Evolutionary conservation across 2,113 vertebrate genomes (phyloP).

Genomic region (Cephalopholis sonnerati): DNA sequence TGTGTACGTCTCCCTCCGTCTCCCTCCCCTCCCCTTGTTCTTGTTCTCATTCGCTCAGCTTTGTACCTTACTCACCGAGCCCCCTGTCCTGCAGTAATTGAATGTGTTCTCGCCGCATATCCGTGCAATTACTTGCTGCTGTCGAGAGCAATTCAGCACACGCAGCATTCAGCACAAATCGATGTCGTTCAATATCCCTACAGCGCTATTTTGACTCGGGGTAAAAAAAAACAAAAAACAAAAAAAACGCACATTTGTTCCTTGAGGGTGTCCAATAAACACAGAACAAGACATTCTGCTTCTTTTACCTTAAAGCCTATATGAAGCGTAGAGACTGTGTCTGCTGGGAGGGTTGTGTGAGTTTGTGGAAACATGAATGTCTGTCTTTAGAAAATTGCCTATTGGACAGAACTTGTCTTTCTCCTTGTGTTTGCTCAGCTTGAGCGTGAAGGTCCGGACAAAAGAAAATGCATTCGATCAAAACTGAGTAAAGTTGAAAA

Average conservation of each 20-base stretch:
- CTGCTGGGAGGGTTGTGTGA: not conserved
- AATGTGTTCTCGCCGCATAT: conserved; percentile 60
- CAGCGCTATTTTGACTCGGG: conserved; percentile 30
- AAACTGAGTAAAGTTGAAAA: not conserved
- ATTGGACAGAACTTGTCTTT: conserved; percentile 20
- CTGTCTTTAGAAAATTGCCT: conserved; percentile 24
- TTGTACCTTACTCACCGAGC: conserved; percentile 28
- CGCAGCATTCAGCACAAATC: conserved; percentile 58
- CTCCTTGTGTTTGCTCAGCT: conserved; percentile 10
- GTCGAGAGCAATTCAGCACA: conserved; percentile 58
- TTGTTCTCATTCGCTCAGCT: conserved; percentile 12
- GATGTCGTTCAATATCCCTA: conserved; percentile 47
- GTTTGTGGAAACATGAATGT: conserved; percentile 30
- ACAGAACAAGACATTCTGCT: conserved; percentile 40
- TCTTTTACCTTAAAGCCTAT: conserved; percentile 4
- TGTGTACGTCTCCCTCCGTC: not conserved
- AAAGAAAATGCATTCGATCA: not conserved
- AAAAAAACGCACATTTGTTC: conserved; percentile 41
- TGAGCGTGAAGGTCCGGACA: not conserved
- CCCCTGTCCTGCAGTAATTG: conserved; percentile 61
- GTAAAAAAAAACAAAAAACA: not conserved
- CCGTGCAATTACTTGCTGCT: conserved; percentile 48
- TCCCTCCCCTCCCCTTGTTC: not conserved
- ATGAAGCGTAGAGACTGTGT: not conserved
- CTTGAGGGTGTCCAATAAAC: conserved; percentile 29